Evolutionary conservation across 2,888 invertebrate genomes (phyloP).

Genomic region (Pseudococcus longispinus): DNA sequence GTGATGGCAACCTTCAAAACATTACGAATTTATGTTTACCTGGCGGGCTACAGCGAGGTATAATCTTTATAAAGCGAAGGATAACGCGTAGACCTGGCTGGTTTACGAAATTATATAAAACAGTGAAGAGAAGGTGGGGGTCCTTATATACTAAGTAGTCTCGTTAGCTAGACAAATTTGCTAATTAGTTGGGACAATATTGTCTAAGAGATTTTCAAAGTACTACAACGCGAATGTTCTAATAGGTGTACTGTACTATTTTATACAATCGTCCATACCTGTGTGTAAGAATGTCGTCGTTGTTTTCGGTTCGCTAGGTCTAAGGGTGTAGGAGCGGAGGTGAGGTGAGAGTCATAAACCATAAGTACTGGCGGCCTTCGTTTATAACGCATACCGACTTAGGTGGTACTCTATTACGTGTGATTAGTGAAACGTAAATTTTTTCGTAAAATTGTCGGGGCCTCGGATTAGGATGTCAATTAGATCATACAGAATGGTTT

Average conservation of each 20-base stretch:
- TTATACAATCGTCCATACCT: neutral
- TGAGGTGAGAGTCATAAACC: neutral
- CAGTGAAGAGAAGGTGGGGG: neutral
- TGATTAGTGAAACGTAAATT: neutral
- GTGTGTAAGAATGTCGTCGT: neutral
- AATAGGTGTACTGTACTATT: neutral
- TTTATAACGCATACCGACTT: neutral
- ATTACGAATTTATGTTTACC: neutral
- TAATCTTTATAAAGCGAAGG: conserved; percentile 14
- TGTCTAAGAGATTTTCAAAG: neutral
- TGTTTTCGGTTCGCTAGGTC: neutral
- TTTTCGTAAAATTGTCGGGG: neutral
- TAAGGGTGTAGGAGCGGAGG: neutral
- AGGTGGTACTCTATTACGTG: neutral
- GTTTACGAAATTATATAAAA: neutral
- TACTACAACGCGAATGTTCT: neutral
- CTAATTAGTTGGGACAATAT: conserved; percentile 10
- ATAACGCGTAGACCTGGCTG: neutral
- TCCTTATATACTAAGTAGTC: neutral
- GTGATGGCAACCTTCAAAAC: neutral
- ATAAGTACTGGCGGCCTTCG: neutral
- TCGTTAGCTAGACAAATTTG: conserved; percentile 13
- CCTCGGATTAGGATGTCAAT: conserved; percentile 2
- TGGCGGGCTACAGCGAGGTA: neutral
- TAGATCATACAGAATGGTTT: neutral